Evolutionary conservation across 2,113 vertebrate genomes (phyloP), one percentile per base, ranked within the genome.

Genomic region (Gadus macrocephalus): DNA sequence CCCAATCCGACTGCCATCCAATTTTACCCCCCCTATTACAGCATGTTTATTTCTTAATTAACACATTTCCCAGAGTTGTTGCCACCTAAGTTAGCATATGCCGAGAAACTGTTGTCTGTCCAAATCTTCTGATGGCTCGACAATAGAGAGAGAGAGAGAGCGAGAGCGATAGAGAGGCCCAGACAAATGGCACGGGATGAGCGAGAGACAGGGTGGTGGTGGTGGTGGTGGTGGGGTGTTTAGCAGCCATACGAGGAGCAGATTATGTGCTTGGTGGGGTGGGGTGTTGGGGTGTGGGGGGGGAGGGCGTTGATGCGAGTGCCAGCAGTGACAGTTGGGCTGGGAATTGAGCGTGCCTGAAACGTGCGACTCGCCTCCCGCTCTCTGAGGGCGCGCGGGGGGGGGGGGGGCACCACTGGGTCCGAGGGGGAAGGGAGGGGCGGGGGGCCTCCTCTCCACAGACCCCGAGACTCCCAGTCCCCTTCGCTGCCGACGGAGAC

Each of bases 181-280:
- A 87, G 85, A 67, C 74, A 58, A 19, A 86, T 84, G 85, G 87
- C 85, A 77, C 19, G 42, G 69, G 83, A 85, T 90, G 78, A n/a
- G 31, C 4, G 31, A 35, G 4, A 35, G 31, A 35, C 15, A 90
- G 80, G 84, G 84, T 65, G 74, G 76, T 78, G 81, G 75, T 14
- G 67, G 75, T 14, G 67, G 53, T 59, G 64, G 49, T 42, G n/a
- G 8, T 79, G 86, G 72, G 83, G 82, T 86, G 81, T 84, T 92
- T 90, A 91, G 87, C 87, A 86, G 87, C 90, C 90, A 90, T 84
- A 87, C 79, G 85, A 91, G 87, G 83, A 83, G 6, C 88, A 90
- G 89, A 92, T 92, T 91, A 90, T 91, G 86, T 89, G 91, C 91
- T 92, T 91, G 89, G 89, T 91, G 87, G 88, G 88, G 74, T 81